A percentile compares a stretch with the other conserved stretches of the same genome.
Conservation (phyloP, 2,113 vertebrate species). For the Choloepus hoffmanni region DNA sequence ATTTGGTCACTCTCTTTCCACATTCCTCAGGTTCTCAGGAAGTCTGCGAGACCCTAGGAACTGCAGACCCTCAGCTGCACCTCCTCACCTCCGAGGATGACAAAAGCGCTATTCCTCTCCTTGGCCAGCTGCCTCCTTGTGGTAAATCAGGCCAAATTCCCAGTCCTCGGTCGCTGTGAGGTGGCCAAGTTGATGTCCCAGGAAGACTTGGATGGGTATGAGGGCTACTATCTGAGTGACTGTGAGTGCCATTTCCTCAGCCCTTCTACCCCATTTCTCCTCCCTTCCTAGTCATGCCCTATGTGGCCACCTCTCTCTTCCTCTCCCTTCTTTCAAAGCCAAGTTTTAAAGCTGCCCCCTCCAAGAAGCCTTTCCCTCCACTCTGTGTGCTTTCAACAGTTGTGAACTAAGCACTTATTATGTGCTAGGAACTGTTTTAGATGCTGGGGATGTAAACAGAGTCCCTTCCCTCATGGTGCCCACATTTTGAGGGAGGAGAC, state of each 20-base stretch:
- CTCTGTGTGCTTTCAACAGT: neutral
- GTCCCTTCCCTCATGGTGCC: neutral
- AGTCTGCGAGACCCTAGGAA: neutral
- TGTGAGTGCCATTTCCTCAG: slow-evolving; percentile 59
- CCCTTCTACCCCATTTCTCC: neutral
- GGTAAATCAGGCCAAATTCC: neutral
- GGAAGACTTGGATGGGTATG: slow-evolving; percentile 55
- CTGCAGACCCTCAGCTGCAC: rapidly evolving
- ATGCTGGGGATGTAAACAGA: neutral
- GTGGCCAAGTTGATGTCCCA: slow-evolving; percentile 62
- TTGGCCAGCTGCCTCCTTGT: slow-evolving; percentile 48
- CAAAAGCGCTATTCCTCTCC: neutral
- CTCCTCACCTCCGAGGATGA: neutral
- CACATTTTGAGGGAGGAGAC: neutral
- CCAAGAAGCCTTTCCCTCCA: neutral
- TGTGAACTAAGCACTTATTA: neutral
- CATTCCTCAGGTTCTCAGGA: neutral
- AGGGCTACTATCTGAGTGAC: slow-evolving; percentile 71
- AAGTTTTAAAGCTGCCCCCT: neutral
- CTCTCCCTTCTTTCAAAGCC: neutral
- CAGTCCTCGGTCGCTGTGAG: slow-evolving; percentile 42
- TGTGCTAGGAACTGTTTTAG: neutral
- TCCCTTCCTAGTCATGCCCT: neutral
- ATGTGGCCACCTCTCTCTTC: neutral
- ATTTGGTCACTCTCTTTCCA: neutral